Evolutionary conservation across 2,113 vertebrate genomes (phyloP).

Genomic region (Solea senegalensis): DNA sequence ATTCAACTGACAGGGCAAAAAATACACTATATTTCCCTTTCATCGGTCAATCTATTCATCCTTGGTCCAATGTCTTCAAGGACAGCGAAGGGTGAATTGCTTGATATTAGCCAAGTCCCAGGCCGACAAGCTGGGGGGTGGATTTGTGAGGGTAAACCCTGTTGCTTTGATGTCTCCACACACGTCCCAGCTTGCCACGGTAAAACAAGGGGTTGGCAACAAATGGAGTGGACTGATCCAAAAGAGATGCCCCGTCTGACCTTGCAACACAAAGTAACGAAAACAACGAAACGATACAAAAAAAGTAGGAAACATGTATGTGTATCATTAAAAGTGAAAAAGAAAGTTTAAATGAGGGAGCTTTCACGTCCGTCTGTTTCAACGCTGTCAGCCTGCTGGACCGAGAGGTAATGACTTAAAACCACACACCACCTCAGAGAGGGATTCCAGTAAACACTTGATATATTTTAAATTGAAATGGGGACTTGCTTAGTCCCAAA

Average conservation of each 20-base stretch:
- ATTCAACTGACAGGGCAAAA: slow-evolving; percentile 61
- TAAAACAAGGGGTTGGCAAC: slow-evolving; percentile 54
- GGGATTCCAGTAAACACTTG: slow-evolving; percentile 17
- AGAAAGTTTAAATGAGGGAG: neutral
- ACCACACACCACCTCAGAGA: slow-evolving; percentile 11
- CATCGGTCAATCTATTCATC: slow-evolving; percentile 69
- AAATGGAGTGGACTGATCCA: slow-evolving; percentile 48
- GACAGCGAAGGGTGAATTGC: slow-evolving; percentile 56
- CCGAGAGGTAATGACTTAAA: slow-evolving; percentile 11
- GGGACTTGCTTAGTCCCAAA: slow-evolving; percentile 19
- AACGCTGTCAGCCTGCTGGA: slow-evolving; percentile 13
- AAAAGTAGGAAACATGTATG: neutral
- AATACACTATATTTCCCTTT: slow-evolving; percentile 64
- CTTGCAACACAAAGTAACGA: slow-evolving; percentile 17
- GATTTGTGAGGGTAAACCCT: slow-evolving; percentile 67
- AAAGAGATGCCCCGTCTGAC: slow-evolving; percentile 39
- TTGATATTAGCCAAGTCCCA: slow-evolving; percentile 63
- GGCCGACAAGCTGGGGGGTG: slow-evolving; percentile 38
- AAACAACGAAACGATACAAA: too few species aligned
- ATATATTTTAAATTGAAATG: slow-evolving; percentile 35
- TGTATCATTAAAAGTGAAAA: neutral
- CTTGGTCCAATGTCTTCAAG: slow-evolving; percentile 61
- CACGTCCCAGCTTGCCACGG: slow-evolving; percentile 57
- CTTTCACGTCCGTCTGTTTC: slow-evolving; percentile 7
- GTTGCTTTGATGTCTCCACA: slow-evolving; percentile 62